These are phyloP conservation scores for Sisyra terminalis DNA, from an alignment of 2,888 invertebrate genomes.

Conservation along the genomic window DNA sequence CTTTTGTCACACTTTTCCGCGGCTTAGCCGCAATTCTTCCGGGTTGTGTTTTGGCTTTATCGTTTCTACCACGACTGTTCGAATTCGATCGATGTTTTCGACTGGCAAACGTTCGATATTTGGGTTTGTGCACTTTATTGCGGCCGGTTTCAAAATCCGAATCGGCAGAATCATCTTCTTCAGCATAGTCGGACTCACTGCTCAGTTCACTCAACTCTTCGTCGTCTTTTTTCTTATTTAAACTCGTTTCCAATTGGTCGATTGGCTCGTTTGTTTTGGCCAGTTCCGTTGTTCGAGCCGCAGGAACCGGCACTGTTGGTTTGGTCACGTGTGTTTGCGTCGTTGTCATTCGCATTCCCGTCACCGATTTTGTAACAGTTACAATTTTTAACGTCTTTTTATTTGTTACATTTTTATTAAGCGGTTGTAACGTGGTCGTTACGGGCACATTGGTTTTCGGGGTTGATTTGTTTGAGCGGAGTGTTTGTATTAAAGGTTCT, in stretches of 20 bases:
- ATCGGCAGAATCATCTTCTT: conserved; percentile 29
- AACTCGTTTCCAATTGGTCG: conserved; percentile 7
- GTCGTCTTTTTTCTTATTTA: conserved; percentile 12
- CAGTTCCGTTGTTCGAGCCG: conserved; percentile 12
- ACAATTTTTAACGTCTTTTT: conserved; percentile 7
- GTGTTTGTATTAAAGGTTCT: background rate
- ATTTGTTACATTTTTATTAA: conserved; percentile 1
- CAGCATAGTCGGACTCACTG: conserved; percentile 26
- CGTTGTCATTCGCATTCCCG: conserved; percentile 19
- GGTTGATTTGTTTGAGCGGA: background rate
- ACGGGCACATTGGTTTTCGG: background rate
- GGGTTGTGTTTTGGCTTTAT: conserved; percentile 20
- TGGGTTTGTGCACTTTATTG: conserved; percentile 12
- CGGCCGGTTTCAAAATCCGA: conserved; percentile 27
- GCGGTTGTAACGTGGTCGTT: background rate
- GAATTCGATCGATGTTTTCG: conserved; percentile 13
- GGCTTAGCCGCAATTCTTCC: conserved; percentile 20
- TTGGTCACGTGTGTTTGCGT: conserved; percentile 7
- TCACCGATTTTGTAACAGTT: conserved; percentile 11
- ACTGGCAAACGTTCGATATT: conserved; percentile 17
- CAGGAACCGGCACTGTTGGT: conserved; percentile 5
- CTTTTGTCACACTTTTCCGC: conserved; percentile 14
- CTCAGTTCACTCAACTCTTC: conserved; percentile 36
- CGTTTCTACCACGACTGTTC: conserved; percentile 2
- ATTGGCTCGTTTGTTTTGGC: conserved; percentile 9